These are phyloP conservation scores for Spisula subtruncata DNA, from an alignment of 2,888 invertebrate genomes.

Conservation along the genomic window DNA sequence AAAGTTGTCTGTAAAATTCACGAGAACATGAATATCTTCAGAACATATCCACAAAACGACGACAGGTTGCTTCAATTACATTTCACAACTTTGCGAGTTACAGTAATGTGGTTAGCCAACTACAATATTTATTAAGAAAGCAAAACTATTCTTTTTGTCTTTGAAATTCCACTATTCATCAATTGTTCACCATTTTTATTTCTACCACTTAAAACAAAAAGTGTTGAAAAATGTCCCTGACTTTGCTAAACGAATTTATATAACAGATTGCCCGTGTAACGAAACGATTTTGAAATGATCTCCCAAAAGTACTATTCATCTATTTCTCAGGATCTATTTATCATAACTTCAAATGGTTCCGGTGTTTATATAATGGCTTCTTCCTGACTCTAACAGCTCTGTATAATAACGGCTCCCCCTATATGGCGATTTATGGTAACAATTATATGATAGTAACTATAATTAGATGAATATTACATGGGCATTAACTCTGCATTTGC, in stretches of 20 bases:
- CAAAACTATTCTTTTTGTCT: neutral
- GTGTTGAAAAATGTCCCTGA: neutral
- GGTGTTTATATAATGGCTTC: neutral
- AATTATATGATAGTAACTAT: conserved; percentile 16
- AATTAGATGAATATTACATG: neutral
- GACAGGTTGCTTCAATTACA: conserved; percentile 1
- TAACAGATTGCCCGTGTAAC: neutral
- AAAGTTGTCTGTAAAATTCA: too few relatives aligned
- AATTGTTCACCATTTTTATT: neutral
- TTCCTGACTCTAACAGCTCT: too few relatives aligned
- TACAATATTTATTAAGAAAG: neutral
- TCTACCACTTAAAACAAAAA: neutral
- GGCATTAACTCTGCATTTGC: neutral
- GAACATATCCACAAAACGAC: neutral
- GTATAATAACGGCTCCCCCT: too few relatives aligned
- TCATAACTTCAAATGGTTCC: neutral
- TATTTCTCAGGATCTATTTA: too few relatives aligned
- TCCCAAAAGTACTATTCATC: neutral
- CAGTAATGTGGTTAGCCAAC: neutral
- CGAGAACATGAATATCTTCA: too few relatives aligned
- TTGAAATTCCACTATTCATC: neutral
- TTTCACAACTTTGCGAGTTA: neutral
- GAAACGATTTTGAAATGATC: neutral
- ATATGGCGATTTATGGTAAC: neutral
- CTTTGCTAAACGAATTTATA: neutral